Evolutionary conservation across 2,113 vertebrate genomes (phyloP).

Genomic region (Lichenostomus cassidix): DNA sequence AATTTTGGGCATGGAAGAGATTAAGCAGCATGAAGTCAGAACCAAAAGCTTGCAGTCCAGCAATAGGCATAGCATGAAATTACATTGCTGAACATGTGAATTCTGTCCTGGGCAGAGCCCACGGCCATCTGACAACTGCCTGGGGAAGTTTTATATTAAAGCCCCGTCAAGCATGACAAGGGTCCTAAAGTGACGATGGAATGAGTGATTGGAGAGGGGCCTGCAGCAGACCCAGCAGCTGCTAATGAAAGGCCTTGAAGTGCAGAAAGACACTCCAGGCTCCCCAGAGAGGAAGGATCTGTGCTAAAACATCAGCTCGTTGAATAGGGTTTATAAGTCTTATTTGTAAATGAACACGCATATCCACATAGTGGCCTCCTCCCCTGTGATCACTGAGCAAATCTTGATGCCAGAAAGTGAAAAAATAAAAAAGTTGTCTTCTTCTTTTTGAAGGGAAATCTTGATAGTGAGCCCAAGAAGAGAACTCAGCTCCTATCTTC

Average conservation of each 20-base stretch:
- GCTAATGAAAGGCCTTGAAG: neutral
- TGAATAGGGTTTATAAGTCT: neutral
- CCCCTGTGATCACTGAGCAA: neutral
- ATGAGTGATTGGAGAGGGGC: conserved; percentile 17
- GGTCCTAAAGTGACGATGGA: conserved; percentile 1
- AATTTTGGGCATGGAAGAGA: neutral
- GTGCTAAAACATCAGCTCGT: neutral
- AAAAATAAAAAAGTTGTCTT: neutral
- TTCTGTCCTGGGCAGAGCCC: neutral
- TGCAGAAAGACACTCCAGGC: neutral
- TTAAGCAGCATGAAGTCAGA: neutral
- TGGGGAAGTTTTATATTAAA: conserved; percentile 40
- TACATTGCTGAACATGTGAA: conserved; percentile 4
- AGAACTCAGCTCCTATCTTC: neutral
- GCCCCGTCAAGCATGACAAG: neutral
- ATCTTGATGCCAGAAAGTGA: neutral
- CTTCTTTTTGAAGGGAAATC: neutral
- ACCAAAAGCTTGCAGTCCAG: conserved; percentile 10
- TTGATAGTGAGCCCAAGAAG: neutral
- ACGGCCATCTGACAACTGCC: conserved; percentile 5
- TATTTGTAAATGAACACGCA: neutral
- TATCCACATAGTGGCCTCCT: neutral
- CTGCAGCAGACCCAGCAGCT: conserved; percentile 10
- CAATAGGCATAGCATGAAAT: neutral
- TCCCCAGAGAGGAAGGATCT: fast-evolving